Percentiles rank a stretch among this genome's conserved stretches.
These are phyloP conservation scores for Melopsittacus undulatus DNA, from an alignment of 2,797 vertebrate species.

Conservation along the genomic window DNA sequence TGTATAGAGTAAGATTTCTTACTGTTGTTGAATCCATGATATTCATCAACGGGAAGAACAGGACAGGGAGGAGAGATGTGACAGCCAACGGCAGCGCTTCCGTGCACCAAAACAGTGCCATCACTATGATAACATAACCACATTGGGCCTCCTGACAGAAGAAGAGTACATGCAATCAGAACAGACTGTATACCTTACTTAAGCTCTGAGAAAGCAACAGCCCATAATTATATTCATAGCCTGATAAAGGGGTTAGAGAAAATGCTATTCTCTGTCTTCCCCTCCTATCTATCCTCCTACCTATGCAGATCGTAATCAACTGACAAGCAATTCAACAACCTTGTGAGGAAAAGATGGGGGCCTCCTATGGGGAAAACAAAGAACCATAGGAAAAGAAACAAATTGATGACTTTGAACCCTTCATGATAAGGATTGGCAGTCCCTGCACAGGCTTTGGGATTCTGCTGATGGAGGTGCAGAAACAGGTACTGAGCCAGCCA, in stretches of 20 bases:
- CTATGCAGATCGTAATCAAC: background rate
- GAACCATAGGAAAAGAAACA: background rate
- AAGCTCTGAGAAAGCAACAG: background rate
- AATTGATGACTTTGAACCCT: conserved; percentile 23
- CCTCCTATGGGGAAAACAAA: background rate
- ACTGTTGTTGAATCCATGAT: conserved; percentile 84
- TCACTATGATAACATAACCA: conserved; percentile 88
- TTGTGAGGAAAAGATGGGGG: background rate
- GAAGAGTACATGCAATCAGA: background rate
- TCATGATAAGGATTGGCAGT: background rate
- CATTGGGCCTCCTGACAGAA: conserved; percentile 84
- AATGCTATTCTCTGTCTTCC: background rate
- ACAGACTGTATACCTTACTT: background rate
- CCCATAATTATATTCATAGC: background rate
- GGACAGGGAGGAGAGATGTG: conserved; percentile 87
- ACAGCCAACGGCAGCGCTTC: conserved; percentile 91
- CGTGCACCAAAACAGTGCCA: conserved; percentile 93
- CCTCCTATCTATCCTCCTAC: background rate
- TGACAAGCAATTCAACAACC: background rate
- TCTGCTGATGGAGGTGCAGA: background rate
- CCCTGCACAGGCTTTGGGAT: background rate
- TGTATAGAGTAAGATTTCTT: background rate
- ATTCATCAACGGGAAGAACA: conserved; percentile 93
- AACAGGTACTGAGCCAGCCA: background rate
- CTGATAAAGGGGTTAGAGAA: background rate